Percentiles rank a stretch among this genome's conserved stretches.
These are phyloP conservation scores for Hyphantria cunea DNA, from an alignment of 1,140 invertebrate genomes.

Conservation along the genomic window DNA sequence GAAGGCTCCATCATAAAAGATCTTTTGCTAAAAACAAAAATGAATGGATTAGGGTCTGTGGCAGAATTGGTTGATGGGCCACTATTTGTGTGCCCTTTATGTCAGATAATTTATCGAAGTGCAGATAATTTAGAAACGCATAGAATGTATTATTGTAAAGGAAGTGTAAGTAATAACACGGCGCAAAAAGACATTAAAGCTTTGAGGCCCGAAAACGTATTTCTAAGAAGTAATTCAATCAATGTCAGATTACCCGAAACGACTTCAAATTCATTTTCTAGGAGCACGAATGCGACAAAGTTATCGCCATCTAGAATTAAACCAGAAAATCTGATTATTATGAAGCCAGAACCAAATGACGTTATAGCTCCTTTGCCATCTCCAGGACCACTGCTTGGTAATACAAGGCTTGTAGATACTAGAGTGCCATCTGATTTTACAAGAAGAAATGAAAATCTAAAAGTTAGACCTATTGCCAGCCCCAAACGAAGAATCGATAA, in stretches of 20 bases:
- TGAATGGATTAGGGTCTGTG: conserved; percentile 71
- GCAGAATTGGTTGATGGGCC: conserved; percentile 77
- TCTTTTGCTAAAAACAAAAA: conserved; percentile 87
- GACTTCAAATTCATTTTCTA: conserved; percentile 49
- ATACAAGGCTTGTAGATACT: conserved; percentile 88
- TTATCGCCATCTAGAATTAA: conserved; percentile 72
- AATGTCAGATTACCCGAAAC: conserved; percentile 82
- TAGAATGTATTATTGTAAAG: conserved; percentile 87
- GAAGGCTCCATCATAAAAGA: conserved; percentile 93
- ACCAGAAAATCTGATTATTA: conserved; percentile 82
- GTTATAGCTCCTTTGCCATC: conserved; percentile 85
- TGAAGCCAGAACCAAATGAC: conserved; percentile 81
- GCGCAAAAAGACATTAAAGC: conserved; percentile 59
- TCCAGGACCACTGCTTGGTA: conserved; percentile 89
- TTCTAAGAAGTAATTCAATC: conserved; percentile 81
- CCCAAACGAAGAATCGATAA: conserved; percentile 72
- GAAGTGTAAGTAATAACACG: conserved; percentile 64
- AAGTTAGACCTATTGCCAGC: conserved; percentile 61
- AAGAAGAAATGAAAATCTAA: conserved; percentile 62
- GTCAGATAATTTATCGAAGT: conserved; percentile 86
- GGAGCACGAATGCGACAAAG: conserved; percentile 62
- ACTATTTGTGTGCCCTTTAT: conserved; percentile 84
- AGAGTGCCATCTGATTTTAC: conserved; percentile 58
- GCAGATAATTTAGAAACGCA: conserved; percentile 87
- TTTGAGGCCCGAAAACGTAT: conserved; percentile 66